Evolutionary conservation across 2,113 vertebrate genomes (phyloP).

Genomic region (Candoia aspera): DNA sequence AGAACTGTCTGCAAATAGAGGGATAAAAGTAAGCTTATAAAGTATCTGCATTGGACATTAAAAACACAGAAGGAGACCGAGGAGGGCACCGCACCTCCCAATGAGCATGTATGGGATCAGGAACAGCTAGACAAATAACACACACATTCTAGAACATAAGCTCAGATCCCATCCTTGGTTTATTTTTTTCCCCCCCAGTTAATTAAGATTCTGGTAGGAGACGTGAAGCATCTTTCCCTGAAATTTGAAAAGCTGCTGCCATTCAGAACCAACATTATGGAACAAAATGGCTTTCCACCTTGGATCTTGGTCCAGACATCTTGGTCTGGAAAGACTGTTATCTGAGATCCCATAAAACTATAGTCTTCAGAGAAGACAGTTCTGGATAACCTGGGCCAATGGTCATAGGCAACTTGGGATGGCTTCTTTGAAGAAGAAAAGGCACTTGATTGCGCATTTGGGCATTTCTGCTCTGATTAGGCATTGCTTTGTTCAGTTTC

Average conservation of each 20-base stretch:
- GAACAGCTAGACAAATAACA: background rate
- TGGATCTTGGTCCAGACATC: background rate
- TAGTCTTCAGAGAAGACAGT: background rate
- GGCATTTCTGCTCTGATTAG: background rate
- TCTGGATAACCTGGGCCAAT: background rate
- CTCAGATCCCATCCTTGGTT: background rate
- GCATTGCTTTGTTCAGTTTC: background rate
- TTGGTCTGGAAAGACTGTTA: background rate
- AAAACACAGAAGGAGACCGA: background rate
- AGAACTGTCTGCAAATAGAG: constrained; percentile 26
- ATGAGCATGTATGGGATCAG: too few species aligned
- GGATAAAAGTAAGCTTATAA: constrained; percentile 28
- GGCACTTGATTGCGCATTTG: too few species aligned
- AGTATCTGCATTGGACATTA: background rate
- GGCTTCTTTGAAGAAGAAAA: too few species aligned
- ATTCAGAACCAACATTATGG: background rate
- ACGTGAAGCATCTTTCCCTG: background rate
- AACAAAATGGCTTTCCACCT: background rate
- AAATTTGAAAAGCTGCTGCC: background rate
- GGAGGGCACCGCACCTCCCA: background rate
- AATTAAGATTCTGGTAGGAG: too few species aligned
- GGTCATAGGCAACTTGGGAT: background rate
- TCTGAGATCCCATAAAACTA: background rate
- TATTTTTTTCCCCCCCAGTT: background rate
- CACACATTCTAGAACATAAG: too few species aligned